Conservation (phyloP, 1,140 invertebrate genomes). For the Portunus trituberculatus region DNA sequence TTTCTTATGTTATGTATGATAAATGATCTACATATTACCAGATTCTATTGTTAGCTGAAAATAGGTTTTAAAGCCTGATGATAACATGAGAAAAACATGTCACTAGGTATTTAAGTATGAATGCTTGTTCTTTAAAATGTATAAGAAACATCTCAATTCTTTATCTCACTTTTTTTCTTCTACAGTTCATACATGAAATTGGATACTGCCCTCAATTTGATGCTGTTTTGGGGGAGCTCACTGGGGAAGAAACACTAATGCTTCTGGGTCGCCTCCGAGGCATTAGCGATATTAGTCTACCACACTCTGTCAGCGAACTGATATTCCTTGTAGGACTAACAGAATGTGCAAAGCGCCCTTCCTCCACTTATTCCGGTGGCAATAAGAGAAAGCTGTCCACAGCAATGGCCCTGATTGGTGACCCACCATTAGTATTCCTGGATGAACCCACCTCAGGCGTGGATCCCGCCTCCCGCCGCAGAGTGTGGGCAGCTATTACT, state of each 20-base stretch:
- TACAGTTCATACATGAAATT: slow-evolving; percentile 79
- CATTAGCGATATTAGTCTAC: slow-evolving; percentile 77
- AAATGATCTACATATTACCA: no score
- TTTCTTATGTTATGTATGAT: no score
- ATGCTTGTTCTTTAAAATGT: no score
- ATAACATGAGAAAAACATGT: no score
- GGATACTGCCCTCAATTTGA: slow-evolving; percentile 92
- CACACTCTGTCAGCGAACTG: slow-evolving; percentile 81
- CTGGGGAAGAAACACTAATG: slow-evolving; percentile 82
- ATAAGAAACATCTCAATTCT: no score
- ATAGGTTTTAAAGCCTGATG: no score
- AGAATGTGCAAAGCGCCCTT: slow-evolving; percentile 79
- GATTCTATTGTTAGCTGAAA: no score
- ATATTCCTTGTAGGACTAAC: slow-evolving; percentile 81
- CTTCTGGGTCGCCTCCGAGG: slow-evolving; percentile 83
- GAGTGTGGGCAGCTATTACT: slow-evolving; percentile 82
- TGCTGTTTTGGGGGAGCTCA: slow-evolving; percentile 88
- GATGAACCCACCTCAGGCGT: slow-evolving; percentile 82
- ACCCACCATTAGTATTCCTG: slow-evolving; percentile 87
- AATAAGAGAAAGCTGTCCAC: slow-evolving; percentile 93
- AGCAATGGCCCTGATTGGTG: slow-evolving; percentile 89
- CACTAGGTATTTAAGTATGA: no score
- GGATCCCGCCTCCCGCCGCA: slow-evolving; percentile 83
- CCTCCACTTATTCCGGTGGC: slow-evolving; percentile 85
- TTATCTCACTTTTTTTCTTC: background rate